Conservation (phyloP, 2,797 vertebrate genomes). For the Rhinogobio ventralis region DNA sequence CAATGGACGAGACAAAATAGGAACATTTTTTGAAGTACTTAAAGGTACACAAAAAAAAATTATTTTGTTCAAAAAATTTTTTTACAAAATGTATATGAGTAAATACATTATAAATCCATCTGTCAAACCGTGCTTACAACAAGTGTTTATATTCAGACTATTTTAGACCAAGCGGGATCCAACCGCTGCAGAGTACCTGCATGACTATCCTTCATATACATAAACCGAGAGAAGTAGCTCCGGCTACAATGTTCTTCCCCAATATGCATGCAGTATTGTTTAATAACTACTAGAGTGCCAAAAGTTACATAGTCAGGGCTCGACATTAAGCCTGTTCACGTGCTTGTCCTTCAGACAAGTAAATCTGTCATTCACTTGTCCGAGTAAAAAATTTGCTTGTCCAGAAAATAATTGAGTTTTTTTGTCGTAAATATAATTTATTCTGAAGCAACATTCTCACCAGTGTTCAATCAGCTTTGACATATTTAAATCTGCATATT, state of each 20-base stretch:
- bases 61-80: background rate
- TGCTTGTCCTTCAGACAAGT: no score
- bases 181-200: no score
- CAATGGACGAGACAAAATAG: background rate
- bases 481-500: no score
- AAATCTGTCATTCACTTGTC: no score
- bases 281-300: background rate
- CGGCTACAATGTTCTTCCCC: background rate
- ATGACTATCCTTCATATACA: background rate
- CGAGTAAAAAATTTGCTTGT: no score
- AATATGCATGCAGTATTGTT: background rate
- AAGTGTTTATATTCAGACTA: background rate
- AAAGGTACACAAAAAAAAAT: background rate
- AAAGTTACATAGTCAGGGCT: background rate
- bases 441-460: no score
- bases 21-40: no score
- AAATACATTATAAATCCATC: background rate
- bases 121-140: background rate
- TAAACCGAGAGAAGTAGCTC: no score
- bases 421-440: no score
- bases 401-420: no score
- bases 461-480: no score
- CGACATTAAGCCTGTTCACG: no score
- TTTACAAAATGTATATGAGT: background rate
- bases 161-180: background rate